phyloP scores from a whole-genome alignment of 2,888 invertebrate genomes.

The Ariolimax columbianus region DNA sequence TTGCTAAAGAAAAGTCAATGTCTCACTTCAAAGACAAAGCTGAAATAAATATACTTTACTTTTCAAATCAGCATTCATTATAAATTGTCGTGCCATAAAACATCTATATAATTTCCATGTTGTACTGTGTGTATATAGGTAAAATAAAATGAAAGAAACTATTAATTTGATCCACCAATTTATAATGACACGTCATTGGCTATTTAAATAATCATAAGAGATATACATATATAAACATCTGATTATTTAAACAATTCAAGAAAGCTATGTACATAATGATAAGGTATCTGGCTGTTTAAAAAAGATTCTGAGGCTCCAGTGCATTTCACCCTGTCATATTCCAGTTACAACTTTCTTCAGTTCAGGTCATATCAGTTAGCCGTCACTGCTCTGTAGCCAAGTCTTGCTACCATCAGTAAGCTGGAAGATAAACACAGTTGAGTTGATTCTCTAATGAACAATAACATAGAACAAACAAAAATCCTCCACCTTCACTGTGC shows the following conservation, averaged over 20 bases:
- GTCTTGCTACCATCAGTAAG: conserved; percentile 21
- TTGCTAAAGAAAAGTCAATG: too few species aligned
- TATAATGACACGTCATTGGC: background rate
- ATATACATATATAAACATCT: background rate
- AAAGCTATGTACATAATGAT: background rate
- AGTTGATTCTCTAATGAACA: too few species aligned
- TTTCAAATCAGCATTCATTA: too few species aligned
- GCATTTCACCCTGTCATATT: conserved; percentile 2
- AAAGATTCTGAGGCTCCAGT: background rate
- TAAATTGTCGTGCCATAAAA: too few species aligned
- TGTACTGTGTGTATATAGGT: too few species aligned
- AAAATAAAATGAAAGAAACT: too few species aligned
- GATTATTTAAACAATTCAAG: background rate
- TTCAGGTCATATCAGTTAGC: background rate
- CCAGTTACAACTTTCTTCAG: background rate
- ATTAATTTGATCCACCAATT: too few species aligned
- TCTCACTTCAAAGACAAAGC: too few species aligned
- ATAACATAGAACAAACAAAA: too few species aligned
- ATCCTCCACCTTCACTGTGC: too few species aligned
- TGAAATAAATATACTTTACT: too few species aligned
- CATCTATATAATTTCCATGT: too few species aligned
- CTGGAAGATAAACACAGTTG: background rate
- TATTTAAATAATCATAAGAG: background rate
- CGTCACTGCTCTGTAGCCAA: conserved; percentile 30
- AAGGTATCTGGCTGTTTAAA: background rate